Conservation (phyloP, 2,113 vertebrate species). For the Oxygymnocypris stewartii region DNA sequence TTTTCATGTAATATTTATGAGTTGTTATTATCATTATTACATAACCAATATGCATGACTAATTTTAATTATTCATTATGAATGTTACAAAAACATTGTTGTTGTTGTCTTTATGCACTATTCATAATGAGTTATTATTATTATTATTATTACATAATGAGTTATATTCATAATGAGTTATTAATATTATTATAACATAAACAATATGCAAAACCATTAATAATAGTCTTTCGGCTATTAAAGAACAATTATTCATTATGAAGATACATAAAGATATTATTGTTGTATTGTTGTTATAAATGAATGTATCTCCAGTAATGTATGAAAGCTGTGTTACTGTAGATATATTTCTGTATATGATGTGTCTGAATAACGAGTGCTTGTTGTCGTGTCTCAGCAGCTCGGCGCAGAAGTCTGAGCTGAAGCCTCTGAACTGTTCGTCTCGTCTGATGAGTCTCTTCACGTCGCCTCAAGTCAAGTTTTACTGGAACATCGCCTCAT, state of each 20-base stretch:
- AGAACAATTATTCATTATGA: neutral
- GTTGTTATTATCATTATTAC: neutral
- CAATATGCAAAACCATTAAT: too few species aligned
- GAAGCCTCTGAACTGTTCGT: constrained; percentile 65
- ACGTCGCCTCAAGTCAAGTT: constrained; percentile 85
- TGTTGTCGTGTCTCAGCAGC: constrained; percentile 46
- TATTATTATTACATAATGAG: too few species aligned
- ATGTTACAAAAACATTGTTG: too few species aligned
- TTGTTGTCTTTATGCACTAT: too few species aligned
- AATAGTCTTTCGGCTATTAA: neutral
- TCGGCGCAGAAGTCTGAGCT: neutral
- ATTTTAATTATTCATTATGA: too few species aligned
- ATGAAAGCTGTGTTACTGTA: neutral
- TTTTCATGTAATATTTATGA: too few species aligned
- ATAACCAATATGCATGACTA: neutral
- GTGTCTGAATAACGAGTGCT: neutral
- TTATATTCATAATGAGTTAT: too few species aligned
- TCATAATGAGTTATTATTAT: too few species aligned
- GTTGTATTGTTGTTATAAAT: neutral
- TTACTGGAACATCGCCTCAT: constrained; percentile 87
- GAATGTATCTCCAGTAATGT: neutral
- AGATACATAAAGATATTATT: too few species aligned
- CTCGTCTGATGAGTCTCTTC: constrained; percentile 77
- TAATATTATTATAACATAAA: too few species aligned
- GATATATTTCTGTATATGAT: too few species aligned